phyloP scores from a whole-genome alignment of 2,113 vertebrate genomes.

The Lycocorax pyrrhopterus region DNA sequence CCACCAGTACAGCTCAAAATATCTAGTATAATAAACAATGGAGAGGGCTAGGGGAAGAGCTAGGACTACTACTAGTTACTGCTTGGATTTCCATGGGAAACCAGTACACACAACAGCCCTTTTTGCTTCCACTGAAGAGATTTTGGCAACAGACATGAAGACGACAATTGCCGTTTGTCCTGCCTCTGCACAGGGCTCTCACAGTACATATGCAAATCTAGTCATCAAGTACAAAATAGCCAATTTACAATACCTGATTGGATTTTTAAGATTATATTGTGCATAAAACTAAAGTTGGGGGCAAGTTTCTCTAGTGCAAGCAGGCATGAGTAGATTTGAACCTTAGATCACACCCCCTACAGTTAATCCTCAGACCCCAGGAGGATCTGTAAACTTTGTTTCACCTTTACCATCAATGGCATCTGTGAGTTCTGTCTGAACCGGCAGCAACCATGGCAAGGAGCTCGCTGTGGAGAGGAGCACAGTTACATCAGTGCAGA shows the following conservation, averaged over 20 bases:
- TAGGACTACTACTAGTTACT: constrained; percentile 54
- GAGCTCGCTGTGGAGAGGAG: neutral
- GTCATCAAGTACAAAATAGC: constrained; percentile 49
- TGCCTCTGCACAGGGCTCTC: constrained; percentile 47
- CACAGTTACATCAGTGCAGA: constrained; percentile 40
- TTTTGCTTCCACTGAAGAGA: constrained; percentile 40
- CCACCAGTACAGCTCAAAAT: constrained; percentile 15
- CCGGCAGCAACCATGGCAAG: neutral
- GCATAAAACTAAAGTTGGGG: constrained; percentile 56
- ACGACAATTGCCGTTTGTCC: constrained; percentile 40
- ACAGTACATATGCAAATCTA: constrained; percentile 53
- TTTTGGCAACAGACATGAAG: constrained; percentile 46
- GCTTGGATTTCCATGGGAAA: constrained; percentile 58
- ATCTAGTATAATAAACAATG: neutral
- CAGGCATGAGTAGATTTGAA: constrained; percentile 15
- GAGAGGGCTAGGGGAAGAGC: constrained; percentile 20
- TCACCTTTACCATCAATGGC: neutral
- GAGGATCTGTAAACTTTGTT: constrained; percentile 42
- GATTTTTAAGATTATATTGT: constrained; percentile 53
- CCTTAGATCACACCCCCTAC: neutral
- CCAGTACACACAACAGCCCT: constrained; percentile 58
- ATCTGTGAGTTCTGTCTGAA: constrained; percentile 9
- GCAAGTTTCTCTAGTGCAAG: constrained; percentile 39
- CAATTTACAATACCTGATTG: constrained; percentile 60
- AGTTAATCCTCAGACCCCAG: constrained; percentile 5